Conservation (phyloP, 2,888 invertebrate species). For the Meloe dianella region DNA sequence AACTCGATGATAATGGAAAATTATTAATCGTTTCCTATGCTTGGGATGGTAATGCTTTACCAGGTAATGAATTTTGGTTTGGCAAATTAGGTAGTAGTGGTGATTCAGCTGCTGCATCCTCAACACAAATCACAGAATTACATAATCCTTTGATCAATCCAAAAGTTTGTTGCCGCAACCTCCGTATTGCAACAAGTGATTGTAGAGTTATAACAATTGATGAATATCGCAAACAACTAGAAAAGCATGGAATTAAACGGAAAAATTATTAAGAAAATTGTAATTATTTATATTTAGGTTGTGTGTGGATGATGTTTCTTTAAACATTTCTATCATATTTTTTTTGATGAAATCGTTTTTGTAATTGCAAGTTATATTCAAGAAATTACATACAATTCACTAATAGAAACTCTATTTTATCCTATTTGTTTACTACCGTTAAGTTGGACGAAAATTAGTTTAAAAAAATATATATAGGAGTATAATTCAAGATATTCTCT, state of each 20-base stretch:
- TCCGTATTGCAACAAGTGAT: slow-evolving; percentile 60
- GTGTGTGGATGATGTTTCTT: no score
- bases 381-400: neutral
- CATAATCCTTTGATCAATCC: slow-evolving; percentile 68
- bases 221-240: slow-evolving; percentile 27
- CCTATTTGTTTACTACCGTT: no score
- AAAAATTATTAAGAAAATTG: no score
- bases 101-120: slow-evolving; percentile 69
- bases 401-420: neutral
- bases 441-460: no score
- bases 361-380: neutral
- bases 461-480: neutral
- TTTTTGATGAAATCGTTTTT: no score
- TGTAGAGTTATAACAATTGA: slow-evolving; percentile 31
- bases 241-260: slow-evolving; percentile 12
- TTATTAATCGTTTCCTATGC: slow-evolving; percentile 71
- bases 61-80: slow-evolving; percentile 77
- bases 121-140: slow-evolving; percentile 66
- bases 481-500: no score
- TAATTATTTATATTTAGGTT: no score
- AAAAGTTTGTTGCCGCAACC: slow-evolving; percentile 61
- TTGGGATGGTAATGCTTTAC: slow-evolving; percentile 75
- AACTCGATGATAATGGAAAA: slow-evolving; percentile 59
- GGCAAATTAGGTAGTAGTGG: slow-evolving; percentile 64
- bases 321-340: no score